Base-by-base conservation (phyloP, 2,113 vertebrate species). In the Myxocyprinus asiaticus region DNA sequence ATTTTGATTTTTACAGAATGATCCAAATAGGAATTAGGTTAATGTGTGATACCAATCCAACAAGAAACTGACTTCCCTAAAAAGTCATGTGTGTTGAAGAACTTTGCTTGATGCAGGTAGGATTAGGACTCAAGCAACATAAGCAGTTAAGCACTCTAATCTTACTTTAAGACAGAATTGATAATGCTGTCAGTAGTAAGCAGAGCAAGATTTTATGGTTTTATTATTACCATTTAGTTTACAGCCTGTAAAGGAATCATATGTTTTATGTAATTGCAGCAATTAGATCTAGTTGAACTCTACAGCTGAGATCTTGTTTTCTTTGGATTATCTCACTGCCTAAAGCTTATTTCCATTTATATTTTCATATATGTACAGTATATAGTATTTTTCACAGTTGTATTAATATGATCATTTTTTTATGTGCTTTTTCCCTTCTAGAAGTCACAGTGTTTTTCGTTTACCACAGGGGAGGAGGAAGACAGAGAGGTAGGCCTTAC, bases 381-480 rank as follows among this genome's bases (percentile, higher is more conserved):
- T 33, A 33, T 33, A 33, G 22, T 70, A 48, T 9, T 43, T 70
- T 70, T 70, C 12, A 55, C 12, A 9, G 0, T 9, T 64, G 33
- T 64, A 11, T 44, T 43, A 15, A 33, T 53, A 9, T 9, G 22
- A 22, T 7, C 58, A 44, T 65, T 4, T 33, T 59, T 6, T 33
- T 45, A 47, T 77, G 11, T 22, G 83, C 67, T 90, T 64, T 48
- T 15, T 78, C 22, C 75, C 5, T 85, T 64, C 15, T 88, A 98
- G 96, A 96, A 95, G 82, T 93, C 87, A 45, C 94, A 95, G 86
- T 95, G 94, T 86, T 98, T 98, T 87, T 91, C 88, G 22, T 98
- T 98, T 12, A 93, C 90, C 0, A 90, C 88, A 56, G 93, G 93
- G 64, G 94, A 95, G 2, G 88, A 88, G 68, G 90, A 90, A 10